These are phyloP conservation scores for Caenorhabditis becei DNA, from an alignment of 2,888 invertebrate genomes.

Conservation along the genomic window DNA sequence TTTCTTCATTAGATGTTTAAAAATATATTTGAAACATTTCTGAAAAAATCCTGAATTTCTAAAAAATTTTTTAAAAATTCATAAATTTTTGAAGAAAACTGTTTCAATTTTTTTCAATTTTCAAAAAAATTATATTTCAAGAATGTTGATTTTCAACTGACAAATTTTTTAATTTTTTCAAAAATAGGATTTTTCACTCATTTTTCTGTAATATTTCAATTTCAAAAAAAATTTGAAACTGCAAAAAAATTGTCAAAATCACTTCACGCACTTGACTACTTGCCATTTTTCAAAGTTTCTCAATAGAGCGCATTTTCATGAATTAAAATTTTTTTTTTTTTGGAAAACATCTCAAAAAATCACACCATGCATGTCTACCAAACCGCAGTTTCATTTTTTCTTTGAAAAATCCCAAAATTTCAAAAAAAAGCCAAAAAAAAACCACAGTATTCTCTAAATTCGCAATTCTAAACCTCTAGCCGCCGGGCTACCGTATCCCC, in stretches of 20 bases:
- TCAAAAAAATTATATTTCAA: too few relatives aligned
- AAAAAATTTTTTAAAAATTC: conserved; percentile 1
- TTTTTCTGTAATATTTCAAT: neutral
- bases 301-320: too few relatives aligned
- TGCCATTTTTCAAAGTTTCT: too few relatives aligned
- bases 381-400: conserved; percentile 4
- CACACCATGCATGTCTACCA: too few relatives aligned
- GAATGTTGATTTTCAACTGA: too few relatives aligned
- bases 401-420: neutral
- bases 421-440: neutral
- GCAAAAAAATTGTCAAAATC: too few relatives aligned
- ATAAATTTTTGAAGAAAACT: neutral
- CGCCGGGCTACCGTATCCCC: conserved; percentile 31
- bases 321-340: too few relatives aligned
- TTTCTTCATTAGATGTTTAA: too few relatives aligned
- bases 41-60: neutral
- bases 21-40: too few relatives aligned
- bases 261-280: too few relatives aligned
- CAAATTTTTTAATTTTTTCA: too few relatives aligned
- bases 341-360: too few relatives aligned
- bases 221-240: neutral
- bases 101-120: neutral
- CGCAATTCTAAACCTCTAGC: conserved; percentile 52
- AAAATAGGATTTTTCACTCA: conserved; percentile 28
- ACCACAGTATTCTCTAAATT: conserved; percentile 9